Conservation (phyloP, 2,797 vertebrate genomes). For the Malurus splendens region DNA sequence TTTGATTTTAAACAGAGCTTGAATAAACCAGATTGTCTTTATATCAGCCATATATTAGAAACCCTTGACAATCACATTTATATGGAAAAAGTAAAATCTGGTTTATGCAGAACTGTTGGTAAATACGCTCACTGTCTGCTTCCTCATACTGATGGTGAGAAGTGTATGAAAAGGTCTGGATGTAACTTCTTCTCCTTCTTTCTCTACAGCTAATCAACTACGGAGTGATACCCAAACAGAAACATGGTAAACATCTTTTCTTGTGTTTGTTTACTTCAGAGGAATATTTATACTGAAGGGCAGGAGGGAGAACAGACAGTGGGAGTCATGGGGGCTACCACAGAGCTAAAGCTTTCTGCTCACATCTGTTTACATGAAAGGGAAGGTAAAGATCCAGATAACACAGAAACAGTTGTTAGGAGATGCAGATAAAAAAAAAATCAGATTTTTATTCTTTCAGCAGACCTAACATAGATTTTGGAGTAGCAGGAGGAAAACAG, state of each 20-base stretch:
- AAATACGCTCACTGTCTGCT: not conserved
- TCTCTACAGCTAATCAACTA: conserved; percentile 86
- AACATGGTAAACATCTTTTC: conserved; percentile 75
- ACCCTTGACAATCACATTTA: not conserved
- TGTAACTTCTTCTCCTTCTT: conserved; percentile 28
- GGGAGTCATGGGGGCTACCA: not conserved
- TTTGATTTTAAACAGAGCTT: conserved; percentile 14
- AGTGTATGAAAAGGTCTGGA: not conserved
- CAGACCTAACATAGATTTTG: not conserved
- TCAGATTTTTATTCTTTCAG: not conserved
- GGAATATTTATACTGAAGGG: not conserved
- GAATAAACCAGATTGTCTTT: not conserved
- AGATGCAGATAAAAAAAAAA: not conserved
- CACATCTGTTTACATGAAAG: not conserved
- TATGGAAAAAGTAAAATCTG: not conserved
- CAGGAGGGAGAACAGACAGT: not conserved
- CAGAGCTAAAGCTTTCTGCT: not conserved
- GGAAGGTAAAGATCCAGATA: not conserved
- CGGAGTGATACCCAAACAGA: conserved; percentile 76
- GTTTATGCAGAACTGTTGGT: not conserved
- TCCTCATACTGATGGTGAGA: not conserved
- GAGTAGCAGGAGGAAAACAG: not conserved
- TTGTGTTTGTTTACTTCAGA: not conserved
- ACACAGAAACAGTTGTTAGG: not conserved
- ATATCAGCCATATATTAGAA: not conserved